Base-by-base conservation (phyloP, 2,113 vertebrate genomes). In the Urocynchramus pylzowi region DNA sequence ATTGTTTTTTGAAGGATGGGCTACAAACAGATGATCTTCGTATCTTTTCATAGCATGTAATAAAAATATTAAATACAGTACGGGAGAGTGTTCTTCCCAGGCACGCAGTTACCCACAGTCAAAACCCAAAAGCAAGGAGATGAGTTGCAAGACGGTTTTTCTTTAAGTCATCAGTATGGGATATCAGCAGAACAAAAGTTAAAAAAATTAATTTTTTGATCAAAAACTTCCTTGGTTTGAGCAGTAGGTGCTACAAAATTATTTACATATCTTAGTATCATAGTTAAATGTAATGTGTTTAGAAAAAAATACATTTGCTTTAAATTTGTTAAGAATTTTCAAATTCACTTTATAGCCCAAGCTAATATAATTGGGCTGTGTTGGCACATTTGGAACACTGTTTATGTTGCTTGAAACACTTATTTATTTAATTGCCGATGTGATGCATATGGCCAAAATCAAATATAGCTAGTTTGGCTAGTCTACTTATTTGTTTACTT, bases 201-300 rank as follows among this genome's bases (percentile, higher is more conserved):
- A 97, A 97, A 98, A 97, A 98, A 96, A 98, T 98, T 99, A 97
- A 98, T 97, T 95, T 98, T 99, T 99, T 98, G 96, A 98, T 98
- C 98, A 98, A 98, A 98, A 99, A 99, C 98, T 99, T 99, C 99
- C 99, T 99, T 99, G 99, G 99, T 99, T 99, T 99, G 98, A 99
- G 99, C 99, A 98, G 99, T 99, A 99, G 99, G 99, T 99, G 99
- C 99, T 99, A 99, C 97, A 97, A 99, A 99, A 99, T 99, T 99
- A 99, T 99, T 99, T 99, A 99, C 99, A 99, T 99, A 99, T 99
- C 99, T 99, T 99, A 99, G 99, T 99, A 99, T 99, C 98, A 99
- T 99, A 99, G 98, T 99, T 99, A 98, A 99, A 99, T 99, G 99
- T 98, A 98, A 98, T 97, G 98, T 98, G 99, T 99, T 99, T 99